A percentile compares a stretch with the other conserved stretches of the same genome.
phyloP scores from a whole-genome alignment of 2,113 vertebrate species.

The Lynx canadensis region DNA sequence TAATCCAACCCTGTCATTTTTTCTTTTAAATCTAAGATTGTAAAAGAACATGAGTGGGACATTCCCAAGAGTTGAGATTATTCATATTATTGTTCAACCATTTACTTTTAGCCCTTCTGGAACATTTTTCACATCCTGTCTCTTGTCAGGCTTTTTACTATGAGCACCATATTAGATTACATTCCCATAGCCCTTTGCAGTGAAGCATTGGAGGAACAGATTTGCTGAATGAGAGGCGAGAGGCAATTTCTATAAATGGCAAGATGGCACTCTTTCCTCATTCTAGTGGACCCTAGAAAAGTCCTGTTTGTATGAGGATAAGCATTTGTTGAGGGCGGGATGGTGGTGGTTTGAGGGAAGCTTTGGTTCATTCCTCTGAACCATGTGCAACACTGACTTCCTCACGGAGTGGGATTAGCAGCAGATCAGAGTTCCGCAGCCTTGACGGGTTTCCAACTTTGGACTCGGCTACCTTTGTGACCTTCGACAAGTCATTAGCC shows the following conservation, averaged over 20 bases:
- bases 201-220: background rate
- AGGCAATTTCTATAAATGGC: background rate
- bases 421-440: background rate
- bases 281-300: background rate
- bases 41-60: background rate
- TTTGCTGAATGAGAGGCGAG: background rate
- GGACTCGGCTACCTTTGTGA: background rate
- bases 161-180: background rate
- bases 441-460: background rate
- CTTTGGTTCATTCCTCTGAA: background rate
- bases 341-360: background rate
- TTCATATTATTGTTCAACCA: background rate
- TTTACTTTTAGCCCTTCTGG: conserved; percentile 11
- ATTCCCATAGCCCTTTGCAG: background rate
- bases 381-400: too few species aligned
- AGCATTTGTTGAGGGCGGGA: too few species aligned
- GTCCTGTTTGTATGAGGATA: rapidly evolving
- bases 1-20: background rate
- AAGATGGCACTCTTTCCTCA: background rate
- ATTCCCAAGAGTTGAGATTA: background rate
- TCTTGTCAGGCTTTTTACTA: background rate
- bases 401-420: background rate
- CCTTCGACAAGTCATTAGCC: background rate
- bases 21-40: background rate
- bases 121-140: background rate